Evolutionary conservation across 1,140 invertebrate genomes (phyloP), one percentile per base, ranked within the genome.

Genomic region (Euglossa dilemma): DNA sequence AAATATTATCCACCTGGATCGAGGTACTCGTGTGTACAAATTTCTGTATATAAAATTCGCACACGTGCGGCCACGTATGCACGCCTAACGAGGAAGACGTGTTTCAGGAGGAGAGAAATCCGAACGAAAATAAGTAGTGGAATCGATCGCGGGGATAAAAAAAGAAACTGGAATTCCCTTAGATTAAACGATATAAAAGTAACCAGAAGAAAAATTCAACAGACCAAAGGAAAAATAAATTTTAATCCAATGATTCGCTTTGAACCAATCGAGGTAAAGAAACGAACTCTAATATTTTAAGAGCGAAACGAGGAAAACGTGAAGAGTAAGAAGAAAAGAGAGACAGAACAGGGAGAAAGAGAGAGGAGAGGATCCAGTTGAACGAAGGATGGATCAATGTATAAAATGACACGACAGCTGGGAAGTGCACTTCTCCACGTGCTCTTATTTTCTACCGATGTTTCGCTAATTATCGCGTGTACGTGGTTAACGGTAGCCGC

Each of bases 381-480:
- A 20, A 50, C 61, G 80, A 18, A 80, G 36, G 57, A 57, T 76
- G 57, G 74, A 80, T 76, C 71, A 52, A 52, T 76, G 67, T 82
- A 82, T 82, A 84, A 84, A 74, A 47, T 80, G 63, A 84, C 83
- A 57, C 78, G 70, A 84, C 83, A 84, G 77, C 83, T 84, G 83
- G 83, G 69, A 80, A 80, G 78, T 84, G 78, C 43, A 69, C 20
- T 69, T 57, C 52, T 56, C 47, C 16, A 14, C 45, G 45, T 74
- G 45, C 80, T 61, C 66, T 74, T 59, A 66, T 82, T 70, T 70
- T 70, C 36, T 76, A 56, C 66, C 54, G 50, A 70, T 61, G 54
- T 69, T 67, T 63, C 43, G 64, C 64, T 73, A 80, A 80, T 80
- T 73, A 59, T 52, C 45, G 8, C 63, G 28, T 66, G 61, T 47